Percentiles rank a stretch among this genome's conserved stretches.
phyloP scores from a whole-genome alignment of 2,888 invertebrate genomes.

The Baccha elongata region DNA sequence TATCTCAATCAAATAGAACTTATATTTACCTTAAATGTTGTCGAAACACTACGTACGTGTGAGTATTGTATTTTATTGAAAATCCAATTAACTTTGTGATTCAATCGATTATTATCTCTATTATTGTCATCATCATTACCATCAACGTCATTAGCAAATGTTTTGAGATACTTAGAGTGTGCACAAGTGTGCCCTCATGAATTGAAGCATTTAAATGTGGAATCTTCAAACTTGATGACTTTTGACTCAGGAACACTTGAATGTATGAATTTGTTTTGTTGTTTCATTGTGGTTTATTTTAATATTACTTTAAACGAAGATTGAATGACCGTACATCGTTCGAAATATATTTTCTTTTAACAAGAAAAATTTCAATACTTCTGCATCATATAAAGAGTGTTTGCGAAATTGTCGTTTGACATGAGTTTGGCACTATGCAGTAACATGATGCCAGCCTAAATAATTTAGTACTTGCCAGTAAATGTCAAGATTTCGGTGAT shows the following conservation, averaged over 20 bases:
- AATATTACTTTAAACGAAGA: no score
- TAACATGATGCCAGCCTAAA: no score
- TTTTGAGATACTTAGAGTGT: not conserved
- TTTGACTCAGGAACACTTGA: not conserved
- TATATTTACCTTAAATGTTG: constrained; percentile 28
- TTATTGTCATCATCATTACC: constrained; percentile 6
- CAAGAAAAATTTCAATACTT: no score
- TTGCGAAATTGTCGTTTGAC: no score
- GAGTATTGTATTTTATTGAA: constrained; percentile 24
- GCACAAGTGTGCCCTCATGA: not conserved
- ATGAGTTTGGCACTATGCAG: no score
- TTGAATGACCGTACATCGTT: no score
- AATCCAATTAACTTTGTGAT: constrained; percentile 60
- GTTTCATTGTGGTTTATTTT: no score
- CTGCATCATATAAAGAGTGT: no score
- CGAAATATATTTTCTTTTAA: no score
- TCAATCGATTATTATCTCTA: constrained; percentile 42
- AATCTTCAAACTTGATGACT: not conserved
- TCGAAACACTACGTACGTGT: not conserved
- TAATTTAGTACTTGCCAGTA: no score
- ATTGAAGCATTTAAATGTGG: not conserved
- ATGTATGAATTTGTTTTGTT: no score
- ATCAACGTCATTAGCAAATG: not conserved
- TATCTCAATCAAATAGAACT: constrained; percentile 22
- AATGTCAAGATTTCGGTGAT: no score